Conservation (phyloP, 2,113 vertebrate species). For the Bolborhynchus lineola region DNA sequence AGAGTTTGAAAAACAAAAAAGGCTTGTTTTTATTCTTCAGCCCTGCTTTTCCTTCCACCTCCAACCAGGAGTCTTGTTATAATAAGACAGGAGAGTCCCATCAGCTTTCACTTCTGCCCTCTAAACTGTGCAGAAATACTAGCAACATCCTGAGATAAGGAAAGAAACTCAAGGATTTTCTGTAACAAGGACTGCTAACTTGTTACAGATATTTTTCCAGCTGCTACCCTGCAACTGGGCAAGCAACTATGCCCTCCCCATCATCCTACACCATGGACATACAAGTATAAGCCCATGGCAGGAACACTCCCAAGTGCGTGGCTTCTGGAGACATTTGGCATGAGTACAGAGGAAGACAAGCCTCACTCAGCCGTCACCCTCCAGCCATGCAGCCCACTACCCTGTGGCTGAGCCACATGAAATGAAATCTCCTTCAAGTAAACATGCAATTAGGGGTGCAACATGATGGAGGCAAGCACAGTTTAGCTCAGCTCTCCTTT, state of each 20-base stretch:
- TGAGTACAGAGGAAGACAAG: neutral
- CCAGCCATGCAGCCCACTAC: neutral
- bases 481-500: neutral
- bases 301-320: neutral
- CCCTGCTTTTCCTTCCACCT: neutral
- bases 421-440: neutral
- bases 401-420: neutral
- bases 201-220: neutral
- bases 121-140: slow-evolving; percentile 56
- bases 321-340: neutral
- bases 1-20: neutral
- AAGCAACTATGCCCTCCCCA: neutral
- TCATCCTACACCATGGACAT: neutral
- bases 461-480: neutral
- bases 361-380: neutral
- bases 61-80: slow-evolving; percentile 54
- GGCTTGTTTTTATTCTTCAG: neutral
- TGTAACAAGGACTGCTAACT: no score
- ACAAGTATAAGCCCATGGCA: neutral
- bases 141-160: slow-evolving; percentile 27
- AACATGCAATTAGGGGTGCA: neutral
- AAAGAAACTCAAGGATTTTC: slow-evolving; percentile 1
- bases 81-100: slow-evolving; percentile 42
- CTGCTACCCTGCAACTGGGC: neutral
- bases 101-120: slow-evolving; percentile 60